phyloP scores from a whole-genome alignment of 2,888 invertebrate species.

The Lasius fuliginosus region DNA sequence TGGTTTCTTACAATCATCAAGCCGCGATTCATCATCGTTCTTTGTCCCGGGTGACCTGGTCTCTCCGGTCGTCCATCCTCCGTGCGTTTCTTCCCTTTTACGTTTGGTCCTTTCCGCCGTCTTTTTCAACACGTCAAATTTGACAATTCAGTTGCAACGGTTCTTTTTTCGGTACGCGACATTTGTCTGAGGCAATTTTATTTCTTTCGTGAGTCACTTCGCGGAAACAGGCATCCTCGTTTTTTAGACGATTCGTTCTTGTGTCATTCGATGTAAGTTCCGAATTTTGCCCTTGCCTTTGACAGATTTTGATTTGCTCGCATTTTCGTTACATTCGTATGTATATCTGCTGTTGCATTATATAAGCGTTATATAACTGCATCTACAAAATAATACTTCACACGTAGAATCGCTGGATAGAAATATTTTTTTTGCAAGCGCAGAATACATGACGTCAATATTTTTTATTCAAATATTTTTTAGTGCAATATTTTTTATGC shows the following conservation, averaged over 20 bases:
- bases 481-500: not conserved
- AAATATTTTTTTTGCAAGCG: not conserved
- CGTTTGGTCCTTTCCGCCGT: conserved; percentile 41
- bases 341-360: not conserved
- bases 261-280: not conserved
- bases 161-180: conserved; percentile 16
- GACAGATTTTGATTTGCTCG: not conserved
- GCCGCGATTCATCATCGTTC: conserved; percentile 80
- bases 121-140: conserved; percentile 57
- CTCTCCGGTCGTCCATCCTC: conserved; percentile 53
- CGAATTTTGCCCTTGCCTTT: not conserved
- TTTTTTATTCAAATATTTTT: conserved; percentile 20
- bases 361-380: not conserved
- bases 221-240: conserved; percentile 24
- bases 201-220: conserved; percentile 32
- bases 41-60: conserved; percentile 64
- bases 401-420: not conserved
- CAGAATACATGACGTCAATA: not conserved
- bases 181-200: conserved; percentile 29
- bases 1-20: conserved; percentile 79
- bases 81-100: conserved; percentile 51
- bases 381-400: not conserved
- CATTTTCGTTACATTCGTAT: not conserved
- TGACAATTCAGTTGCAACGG: conserved; percentile 39
- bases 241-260: conserved; percentile 30